Evolutionary conservation across 2,113 vertebrate genomes (phyloP).

Genomic region (Marmota monax): DNA sequence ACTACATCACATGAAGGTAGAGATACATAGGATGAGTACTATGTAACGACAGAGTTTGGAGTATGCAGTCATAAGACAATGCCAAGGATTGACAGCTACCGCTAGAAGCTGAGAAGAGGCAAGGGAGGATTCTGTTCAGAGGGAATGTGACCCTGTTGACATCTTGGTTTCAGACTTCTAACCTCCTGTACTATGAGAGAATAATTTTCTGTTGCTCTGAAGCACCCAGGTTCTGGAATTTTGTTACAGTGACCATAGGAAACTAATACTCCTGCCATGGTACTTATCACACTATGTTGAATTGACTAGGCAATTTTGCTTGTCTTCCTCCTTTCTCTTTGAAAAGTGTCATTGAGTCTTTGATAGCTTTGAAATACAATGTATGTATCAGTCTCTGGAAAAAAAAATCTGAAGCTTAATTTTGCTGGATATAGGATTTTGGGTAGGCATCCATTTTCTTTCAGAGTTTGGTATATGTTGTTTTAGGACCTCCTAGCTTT

Average conservation of each 20-base stretch:
- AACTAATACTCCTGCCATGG: neutral
- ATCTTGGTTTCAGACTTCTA: neutral
- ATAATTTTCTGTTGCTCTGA: conserved; percentile 1
- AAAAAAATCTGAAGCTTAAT: too few species aligned
- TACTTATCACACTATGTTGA: neutral
- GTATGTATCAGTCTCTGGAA: too few species aligned
- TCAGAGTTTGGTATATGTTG: too few species aligned
- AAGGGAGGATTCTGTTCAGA: neutral
- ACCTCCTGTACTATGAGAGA: neutral
- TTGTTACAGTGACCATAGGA: neutral
- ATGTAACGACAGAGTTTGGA: neutral
- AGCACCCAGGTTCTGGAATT: neutral
- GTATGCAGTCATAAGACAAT: neutral
- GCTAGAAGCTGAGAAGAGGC: neutral
- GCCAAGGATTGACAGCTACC: neutral
- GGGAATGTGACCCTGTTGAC: neutral
- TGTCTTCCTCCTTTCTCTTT: neutral
- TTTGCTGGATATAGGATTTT: too few species aligned
- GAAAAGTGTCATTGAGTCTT: neutral
- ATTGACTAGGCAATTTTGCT: neutral
- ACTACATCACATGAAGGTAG: neutral
- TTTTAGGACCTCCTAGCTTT: too few species aligned
- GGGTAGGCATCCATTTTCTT: too few species aligned
- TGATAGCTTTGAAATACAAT: neutral
- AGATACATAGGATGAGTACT: neutral